Evolutionary conservation across 2,797 vertebrate species (phyloP).

Genomic region (Megaceryle alcyon): DNA sequence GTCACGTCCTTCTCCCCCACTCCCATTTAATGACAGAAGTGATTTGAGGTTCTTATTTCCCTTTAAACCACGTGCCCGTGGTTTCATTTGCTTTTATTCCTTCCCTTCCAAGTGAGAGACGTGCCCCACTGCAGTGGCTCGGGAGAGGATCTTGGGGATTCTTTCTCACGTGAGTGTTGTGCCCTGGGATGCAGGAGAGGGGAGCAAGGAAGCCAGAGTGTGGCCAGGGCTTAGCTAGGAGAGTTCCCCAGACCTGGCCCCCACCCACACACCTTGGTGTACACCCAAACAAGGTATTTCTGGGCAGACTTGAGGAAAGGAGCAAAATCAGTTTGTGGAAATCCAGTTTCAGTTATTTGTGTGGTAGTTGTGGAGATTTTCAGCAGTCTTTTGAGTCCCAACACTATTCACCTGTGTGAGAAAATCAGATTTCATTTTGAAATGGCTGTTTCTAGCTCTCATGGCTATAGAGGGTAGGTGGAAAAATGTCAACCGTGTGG

Average conservation of each 20-base stretch:
- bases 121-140: neutral
- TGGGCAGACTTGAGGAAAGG: neutral
- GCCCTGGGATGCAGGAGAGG: neutral
- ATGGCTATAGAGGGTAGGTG: neutral
- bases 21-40: neutral
- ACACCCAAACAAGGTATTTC: neutral
- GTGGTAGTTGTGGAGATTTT: neutral
- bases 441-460: neutral
- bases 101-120: neutral
- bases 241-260: neutral
- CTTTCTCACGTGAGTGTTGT: neutral
- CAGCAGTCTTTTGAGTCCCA: neutral
- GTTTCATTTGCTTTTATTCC: neutral
- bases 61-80: accelerated
- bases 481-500: neutral
- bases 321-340: neutral
- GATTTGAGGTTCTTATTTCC: neutral
- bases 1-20: accelerated
- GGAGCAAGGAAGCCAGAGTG: neutral
- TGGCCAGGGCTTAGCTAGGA: neutral
- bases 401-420: neutral
- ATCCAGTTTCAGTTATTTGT: neutral
- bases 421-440: neutral
- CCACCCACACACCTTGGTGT: neutral
- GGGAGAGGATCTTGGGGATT: neutral